These are phyloP conservation scores for Synaphobranchus kaupii DNA, from an alignment of 2,797 vertebrate species.

Conservation along the genomic window DNA sequence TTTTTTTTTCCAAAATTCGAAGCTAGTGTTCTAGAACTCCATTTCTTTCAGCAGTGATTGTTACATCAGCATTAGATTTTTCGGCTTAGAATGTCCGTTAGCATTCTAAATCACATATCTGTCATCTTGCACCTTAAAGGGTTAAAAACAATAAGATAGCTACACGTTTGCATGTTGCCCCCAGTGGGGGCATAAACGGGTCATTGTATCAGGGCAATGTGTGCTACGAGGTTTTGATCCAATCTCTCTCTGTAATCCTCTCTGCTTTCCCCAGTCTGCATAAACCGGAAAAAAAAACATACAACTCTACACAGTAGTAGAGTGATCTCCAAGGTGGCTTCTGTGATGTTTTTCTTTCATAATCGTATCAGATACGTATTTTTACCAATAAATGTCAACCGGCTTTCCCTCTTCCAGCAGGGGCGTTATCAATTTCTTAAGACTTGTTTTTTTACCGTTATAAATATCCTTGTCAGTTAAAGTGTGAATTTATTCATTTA, in stretches of 20 bases:
- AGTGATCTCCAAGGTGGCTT: background rate
- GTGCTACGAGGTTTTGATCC: too few relatives aligned
- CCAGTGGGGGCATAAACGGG: too few relatives aligned
- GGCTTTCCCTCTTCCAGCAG: background rate
- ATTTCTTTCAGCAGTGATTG: too few relatives aligned
- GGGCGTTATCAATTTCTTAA: background rate
- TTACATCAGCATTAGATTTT: too few relatives aligned
- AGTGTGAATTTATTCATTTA: slow-evolving; percentile 13
- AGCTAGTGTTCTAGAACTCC: too few relatives aligned
- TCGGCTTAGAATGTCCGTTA: too few relatives aligned
- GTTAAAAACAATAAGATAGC: too few relatives aligned
- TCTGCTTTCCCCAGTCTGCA: background rate
- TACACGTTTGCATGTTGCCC: too few relatives aligned
- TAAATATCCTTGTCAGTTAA: background rate
- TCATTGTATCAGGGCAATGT: too few relatives aligned
- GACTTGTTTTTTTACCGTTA: background rate
- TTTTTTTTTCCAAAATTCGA: too few relatives aligned
- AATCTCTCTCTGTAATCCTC: background rate
- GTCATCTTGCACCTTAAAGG: too few relatives aligned
- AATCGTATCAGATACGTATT: background rate
- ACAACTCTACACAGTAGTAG: background rate
- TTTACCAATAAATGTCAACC: background rate
- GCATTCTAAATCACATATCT: too few relatives aligned
- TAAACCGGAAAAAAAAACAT: background rate
- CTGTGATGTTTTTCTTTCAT: background rate